A percentile compares a stretch with the other conserved stretches of the same genome.
Evolutionary conservation across 1,140 invertebrate genomes (phyloP).

Genomic region (Eufriesea mexicana): DNA sequence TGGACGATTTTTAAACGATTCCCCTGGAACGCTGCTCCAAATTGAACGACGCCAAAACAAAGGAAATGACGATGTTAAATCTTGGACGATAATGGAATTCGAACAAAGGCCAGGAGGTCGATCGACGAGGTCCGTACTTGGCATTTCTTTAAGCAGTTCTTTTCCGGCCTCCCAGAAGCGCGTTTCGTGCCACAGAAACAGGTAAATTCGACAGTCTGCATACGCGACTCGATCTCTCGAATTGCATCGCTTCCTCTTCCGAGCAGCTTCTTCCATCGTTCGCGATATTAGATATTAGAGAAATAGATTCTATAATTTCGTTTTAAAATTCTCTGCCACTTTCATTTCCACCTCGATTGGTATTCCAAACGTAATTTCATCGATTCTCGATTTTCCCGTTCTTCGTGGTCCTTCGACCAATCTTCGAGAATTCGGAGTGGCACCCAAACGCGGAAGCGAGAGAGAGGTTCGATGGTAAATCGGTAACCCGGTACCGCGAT

Average conservation of each 20-base stretch:
- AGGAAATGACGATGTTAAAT: constrained; percentile 78
- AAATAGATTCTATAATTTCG: no score
- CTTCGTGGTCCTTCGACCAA: no score
- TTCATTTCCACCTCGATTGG: no score
- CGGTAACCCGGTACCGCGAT: no score
- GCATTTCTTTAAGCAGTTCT: constrained; percentile 26
- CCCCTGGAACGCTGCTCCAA: no score
- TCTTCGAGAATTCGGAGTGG: no score
- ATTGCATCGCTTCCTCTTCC: neutral
- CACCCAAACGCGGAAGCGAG: neutral
- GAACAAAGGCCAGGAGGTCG: constrained; percentile 65
- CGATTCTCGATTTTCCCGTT: no score
- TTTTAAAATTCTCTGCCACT: no score
- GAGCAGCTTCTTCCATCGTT: no score
- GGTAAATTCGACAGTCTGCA: neutral
- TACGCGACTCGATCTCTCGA: neutral
- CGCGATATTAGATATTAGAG: no score
- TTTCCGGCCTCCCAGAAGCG: constrained; percentile 34
- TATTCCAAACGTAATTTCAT: no score
- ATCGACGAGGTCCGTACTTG: constrained; percentile 48
- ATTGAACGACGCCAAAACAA: neutral
- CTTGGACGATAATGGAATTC: constrained; percentile 70
- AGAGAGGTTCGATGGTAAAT: neutral
- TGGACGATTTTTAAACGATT: neutral
- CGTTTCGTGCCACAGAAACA: constrained; percentile 36